Evolutionary conservation across 2,113 vertebrate species (phyloP), one percentile per base, ranked within the genome.

Genomic region (Hippopotamus amphibius): DNA sequence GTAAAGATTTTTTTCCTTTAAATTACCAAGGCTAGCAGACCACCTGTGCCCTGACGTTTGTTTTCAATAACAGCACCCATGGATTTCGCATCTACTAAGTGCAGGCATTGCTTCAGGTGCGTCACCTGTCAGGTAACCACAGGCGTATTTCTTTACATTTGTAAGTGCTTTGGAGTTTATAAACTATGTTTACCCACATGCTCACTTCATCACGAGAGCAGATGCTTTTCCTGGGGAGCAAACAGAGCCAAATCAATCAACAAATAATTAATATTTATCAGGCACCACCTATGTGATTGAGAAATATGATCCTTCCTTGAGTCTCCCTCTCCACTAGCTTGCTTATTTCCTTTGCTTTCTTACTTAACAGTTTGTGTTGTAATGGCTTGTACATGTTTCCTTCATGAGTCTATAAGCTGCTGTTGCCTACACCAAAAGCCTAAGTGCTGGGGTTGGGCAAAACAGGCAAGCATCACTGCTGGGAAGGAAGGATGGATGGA

Each of bases 181-280:
- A 57, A 30, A 93, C 50, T 17, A 50, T 37, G 13, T 57, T 74
- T 69, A n/a, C 84, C 76, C 90, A 80, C 61, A 28, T 41, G 96
- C 80, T 92, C 50, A 14, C 43, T 84, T 83, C 84, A 43, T 80
- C 17, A 1, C 17, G 50, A 90, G 69, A 95, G 88, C 97, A 97
- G 95, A 95, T 95, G 93, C 93, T 95, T 95, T 79, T 95, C 95
- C 97, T 87, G 74, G 63, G 93, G 95, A 95, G 81, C 74, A 90
- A 88, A 90, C 5, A 15, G 88, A 84, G 50, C 43, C 69, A 94
- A 94, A 88, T 94, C 41, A 87, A 97, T 96, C 88, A 76, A 41
- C 37, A 59, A 92, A 76, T 79, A 90, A 97, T 96, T 92, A 92
- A 83, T 88, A 96, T 95, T 96, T 87, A 96, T 57, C 97, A 94